Base-by-base conservation (phyloP, 2,113 vertebrate genomes). In the Ageneiosus marmoratus region DNA sequence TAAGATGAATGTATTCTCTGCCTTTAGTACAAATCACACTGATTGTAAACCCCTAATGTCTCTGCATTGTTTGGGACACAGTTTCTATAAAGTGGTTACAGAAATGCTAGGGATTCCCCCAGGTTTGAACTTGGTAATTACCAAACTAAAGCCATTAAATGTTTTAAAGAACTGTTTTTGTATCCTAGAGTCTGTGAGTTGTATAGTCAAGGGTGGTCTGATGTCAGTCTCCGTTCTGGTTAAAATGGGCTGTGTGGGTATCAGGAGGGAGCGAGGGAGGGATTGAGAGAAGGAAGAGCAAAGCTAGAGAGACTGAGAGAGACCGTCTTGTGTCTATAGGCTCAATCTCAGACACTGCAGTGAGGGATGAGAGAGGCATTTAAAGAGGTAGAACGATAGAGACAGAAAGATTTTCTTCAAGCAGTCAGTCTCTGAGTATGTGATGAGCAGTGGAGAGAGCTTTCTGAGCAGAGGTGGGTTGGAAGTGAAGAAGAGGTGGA, bases 211-310 rank as follows among this genome's bases (percentile, higher is more conserved):
- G 37, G 56, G 46, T 80, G 63, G 55, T 81, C 60, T 67, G 70
- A 83, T 62, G 51, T n/a, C 20, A 62, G 67, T 29, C 12, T 3
- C 63, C 55, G 41, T 70, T 86, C 81, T 81, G 76, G 81, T 41
- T 70, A 44, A n/a, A 16, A 20, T 70, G 24, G 8, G 32, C 9
- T 48, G 15, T 76, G 51, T 51, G 34, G 32, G 27, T 67, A 22
- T 24, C 62, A 51, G 32, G 77, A 70, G 70, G 41, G 55, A 80
- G 27, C n/a, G n/a, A 41, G 37, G 37, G 37, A 41, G 37, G 69
- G 69, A 63, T 32, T 50, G 70, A 62, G 74, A 29, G 79, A 60
- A 60, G 41, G 56, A 77, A 75, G 32, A 63, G 22, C 29, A 65
- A 51, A 55, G 77, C 44, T 53, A 34, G n/a, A 77, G 24, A 41